Conservation (phyloP, 2,113 vertebrate genomes). For the Platichthys flesus region DNA sequence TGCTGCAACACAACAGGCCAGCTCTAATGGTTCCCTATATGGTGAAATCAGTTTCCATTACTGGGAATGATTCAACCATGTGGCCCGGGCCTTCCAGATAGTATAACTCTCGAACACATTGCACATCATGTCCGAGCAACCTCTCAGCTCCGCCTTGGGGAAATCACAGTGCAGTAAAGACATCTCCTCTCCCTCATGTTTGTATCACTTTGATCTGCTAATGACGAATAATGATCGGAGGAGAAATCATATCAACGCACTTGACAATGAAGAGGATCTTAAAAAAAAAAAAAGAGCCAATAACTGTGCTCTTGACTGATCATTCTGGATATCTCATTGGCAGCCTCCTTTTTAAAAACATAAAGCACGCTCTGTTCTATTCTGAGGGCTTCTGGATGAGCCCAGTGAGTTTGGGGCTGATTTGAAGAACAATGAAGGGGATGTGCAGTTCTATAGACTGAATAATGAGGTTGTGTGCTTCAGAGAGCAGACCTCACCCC, state of each 20-base stretch:
- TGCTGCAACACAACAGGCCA: constrained; percentile 35
- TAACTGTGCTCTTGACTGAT: constrained; percentile 57
- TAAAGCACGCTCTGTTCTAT: constrained; percentile 64
- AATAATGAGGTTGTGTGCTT: constrained; percentile 85
- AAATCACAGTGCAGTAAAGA: constrained; percentile 36
- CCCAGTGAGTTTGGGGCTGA: constrained; percentile 77
- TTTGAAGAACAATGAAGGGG: constrained; percentile 85
- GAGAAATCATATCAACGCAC: constrained; percentile 49
- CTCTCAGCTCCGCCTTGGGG: constrained; percentile 44
- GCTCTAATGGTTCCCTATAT: constrained; percentile 33
- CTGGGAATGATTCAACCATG: constrained; percentile 48
- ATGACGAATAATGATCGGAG: constrained; percentile 51
- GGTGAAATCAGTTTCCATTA: constrained; percentile 61
- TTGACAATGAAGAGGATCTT: constrained; percentile 58
- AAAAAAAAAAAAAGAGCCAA: constrained; percentile 11
- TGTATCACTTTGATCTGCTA: constrained; percentile 44
- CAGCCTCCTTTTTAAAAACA: constrained; percentile 48
- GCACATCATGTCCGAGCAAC: constrained; percentile 27
- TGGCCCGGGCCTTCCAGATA: constrained; percentile 16
- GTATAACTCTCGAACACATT: constrained; percentile 42
- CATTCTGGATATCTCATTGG: constrained; percentile 59
- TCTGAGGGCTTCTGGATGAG: constrained; percentile 63
- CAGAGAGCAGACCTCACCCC: constrained; percentile 70
- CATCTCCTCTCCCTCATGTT: constrained; percentile 47
- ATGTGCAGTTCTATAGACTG: constrained; percentile 83